Conservation (phyloP, 2,113 vertebrate genomes). For the Dinomys branickii region DNA sequence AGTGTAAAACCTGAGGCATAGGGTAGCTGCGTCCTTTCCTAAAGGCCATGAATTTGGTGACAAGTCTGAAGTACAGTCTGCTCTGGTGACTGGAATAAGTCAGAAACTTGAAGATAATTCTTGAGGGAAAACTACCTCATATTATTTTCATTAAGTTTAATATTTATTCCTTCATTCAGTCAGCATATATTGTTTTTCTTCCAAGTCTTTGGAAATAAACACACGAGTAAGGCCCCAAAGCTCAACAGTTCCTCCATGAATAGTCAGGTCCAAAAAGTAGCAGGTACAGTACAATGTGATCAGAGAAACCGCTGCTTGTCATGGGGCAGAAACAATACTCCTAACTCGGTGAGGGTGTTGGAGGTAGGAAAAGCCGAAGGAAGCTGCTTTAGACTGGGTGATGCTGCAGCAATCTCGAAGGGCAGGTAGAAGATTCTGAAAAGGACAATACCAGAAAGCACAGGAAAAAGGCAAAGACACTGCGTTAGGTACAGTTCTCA, state of each 20-base stretch:
- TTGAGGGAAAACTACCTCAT: not conserved
- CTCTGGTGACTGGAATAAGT: no score
- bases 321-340: not conserved
- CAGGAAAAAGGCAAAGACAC: not conserved
- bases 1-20: slow-evolving; percentile 18
- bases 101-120: slow-evolving; percentile 17
- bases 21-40: not conserved
- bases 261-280: no score
- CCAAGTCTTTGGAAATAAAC: not conserved
- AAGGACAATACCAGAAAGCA: not conserved
- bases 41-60: not conserved
- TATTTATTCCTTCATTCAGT: slow-evolving; percentile 36
- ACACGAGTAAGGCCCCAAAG: not conserved
- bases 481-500: not conserved
- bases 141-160: slow-evolving; percentile 9
- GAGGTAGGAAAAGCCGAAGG: not conserved
- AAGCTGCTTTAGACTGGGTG: not conserved
- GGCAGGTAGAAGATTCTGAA: not conserved
- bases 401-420: not conserved
- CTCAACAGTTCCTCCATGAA: not conserved
- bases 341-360: not conserved
- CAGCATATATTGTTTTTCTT: not conserved
- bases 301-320: not conserved
- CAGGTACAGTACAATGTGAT: not conserved
- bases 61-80: not conserved